phyloP scores from a whole-genome alignment of 2,113 vertebrate genomes.

The Oenanthe melanoleuca region DNA sequence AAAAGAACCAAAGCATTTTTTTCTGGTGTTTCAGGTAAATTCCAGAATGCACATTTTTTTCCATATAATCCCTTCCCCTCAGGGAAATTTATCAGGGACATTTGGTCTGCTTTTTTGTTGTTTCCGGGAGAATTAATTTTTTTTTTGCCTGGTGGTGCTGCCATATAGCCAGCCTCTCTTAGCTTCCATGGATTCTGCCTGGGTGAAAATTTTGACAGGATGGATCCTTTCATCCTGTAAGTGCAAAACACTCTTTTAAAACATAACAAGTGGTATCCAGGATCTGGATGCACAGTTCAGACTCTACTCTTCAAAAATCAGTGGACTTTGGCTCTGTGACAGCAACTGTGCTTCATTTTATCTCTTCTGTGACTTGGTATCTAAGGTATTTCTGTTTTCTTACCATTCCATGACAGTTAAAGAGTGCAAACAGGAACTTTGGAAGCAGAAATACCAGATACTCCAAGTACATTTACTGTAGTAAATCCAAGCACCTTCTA shows the following conservation, averaged over 20 bases:
- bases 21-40: neutral
- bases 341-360: neutral
- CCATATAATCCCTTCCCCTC: neutral
- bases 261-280: neutral
- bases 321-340: neutral
- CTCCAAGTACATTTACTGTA: neutral
- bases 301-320: neutral
- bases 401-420: neutral
- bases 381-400: neutral
- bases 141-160: constrained; percentile 24
- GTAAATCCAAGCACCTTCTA: constrained; percentile 5
- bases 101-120: neutral
- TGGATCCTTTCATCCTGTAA: neutral
- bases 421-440: neutral
- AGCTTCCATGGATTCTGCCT: constrained; percentile 11
- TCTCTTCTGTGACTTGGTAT: neutral
- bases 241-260: neutral
- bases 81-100: neutral
- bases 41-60: neutral
- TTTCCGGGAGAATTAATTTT: neutral
- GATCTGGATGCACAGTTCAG: neutral
- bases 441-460: neutral
- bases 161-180: neutral
- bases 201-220: constrained; percentile 2
- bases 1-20: neutral